Evolutionary conservation across 2,888 invertebrate species (phyloP).

Genomic region (Malacosoma neustria): DNA sequence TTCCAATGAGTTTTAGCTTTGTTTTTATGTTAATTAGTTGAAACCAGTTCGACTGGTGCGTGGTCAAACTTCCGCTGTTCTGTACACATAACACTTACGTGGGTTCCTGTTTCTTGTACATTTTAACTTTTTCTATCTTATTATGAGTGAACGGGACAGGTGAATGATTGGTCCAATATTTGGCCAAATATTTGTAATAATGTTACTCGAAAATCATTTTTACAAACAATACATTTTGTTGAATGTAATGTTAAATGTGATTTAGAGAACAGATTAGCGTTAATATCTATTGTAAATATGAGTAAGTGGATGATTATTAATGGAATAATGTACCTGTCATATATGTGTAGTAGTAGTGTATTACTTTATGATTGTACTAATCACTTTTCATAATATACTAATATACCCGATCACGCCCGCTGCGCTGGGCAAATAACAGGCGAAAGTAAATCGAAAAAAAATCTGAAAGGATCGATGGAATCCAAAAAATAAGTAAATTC

Average conservation of each 20-base stretch:
- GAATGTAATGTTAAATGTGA: slow-evolving; percentile 16
- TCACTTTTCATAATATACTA: too few relatives aligned
- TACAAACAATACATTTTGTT: slow-evolving; percentile 28
- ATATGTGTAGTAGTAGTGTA: slow-evolving; percentile 13
- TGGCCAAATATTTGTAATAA: slow-evolving; percentile 10
- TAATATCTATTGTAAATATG: slow-evolving; percentile 21
- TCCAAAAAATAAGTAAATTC: too few relatives aligned
- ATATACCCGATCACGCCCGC: too few relatives aligned
- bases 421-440: too few relatives aligned
- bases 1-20: slow-evolving; percentile 63
- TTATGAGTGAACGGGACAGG: slow-evolving; percentile 17
- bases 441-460: too few relatives aligned
- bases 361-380: too few relatives aligned
- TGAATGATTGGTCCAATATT: neutral
- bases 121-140: slow-evolving; percentile 15
- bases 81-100: slow-evolving; percentile 44
- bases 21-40: slow-evolving; percentile 65
- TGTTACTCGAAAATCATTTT: slow-evolving; percentile 29
- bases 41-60: slow-evolving; percentile 43
- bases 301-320: slow-evolving; percentile 20
- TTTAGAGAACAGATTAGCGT: slow-evolving; percentile 25
- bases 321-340: slow-evolving; percentile 20
- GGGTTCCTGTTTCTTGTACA: slow-evolving; percentile 24
- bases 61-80: slow-evolving; percentile 56
- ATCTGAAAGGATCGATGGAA: too few relatives aligned